Base-by-base conservation (phyloP, 2,113 vertebrate genomes). In the Arenaria interpres region DNA sequence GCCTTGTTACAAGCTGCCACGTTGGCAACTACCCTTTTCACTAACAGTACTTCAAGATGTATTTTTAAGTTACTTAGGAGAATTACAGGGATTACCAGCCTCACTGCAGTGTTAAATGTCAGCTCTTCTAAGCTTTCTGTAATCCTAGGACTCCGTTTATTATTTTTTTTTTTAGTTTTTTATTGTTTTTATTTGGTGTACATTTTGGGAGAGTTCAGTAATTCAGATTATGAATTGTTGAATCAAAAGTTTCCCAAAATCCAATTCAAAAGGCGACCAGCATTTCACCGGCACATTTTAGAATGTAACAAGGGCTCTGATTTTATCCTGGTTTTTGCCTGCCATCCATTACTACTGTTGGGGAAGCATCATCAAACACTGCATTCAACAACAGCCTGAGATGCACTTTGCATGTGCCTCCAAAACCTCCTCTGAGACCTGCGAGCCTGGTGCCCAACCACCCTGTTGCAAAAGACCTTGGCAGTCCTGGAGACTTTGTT, bases 401-500 rank as follows among this genome's bases (percentile, higher is more conserved):
- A 17, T 57, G 68, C 22, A 11, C 14, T 57, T 51, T 12, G 13
- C 12, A 24, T 1, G 35, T 23, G 10, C 18, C 53, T 83, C 56
- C 60, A 59, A 78, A 85, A 71, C 14, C 24, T 66, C 6, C 27
- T 21, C 39, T 2, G 5, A 63, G 32, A 75, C 24, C 41, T 35
- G 10, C 0, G 0, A 75, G 33, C 3, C 51, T 78, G 20, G 17
- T 30, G 15, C 35, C 19, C 6, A 6, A 53, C 7, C 27, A 72
- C 5, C 7, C 48, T 4, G 8, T 2, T 24, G 69, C 37, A 78
- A 43, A 53, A 17, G 13, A 53, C 23, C 35, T 23, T 21, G 67
- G 28, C 37, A 76, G 39, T 35, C 33, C 75, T 32, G 15, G 16
- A 86, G 46, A 75, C 5, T 21, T 33, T 27, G 19, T 27, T 63